phyloP scores from a whole-genome alignment of 2,888 invertebrate species.

The Nomada ferruginata region DNA sequence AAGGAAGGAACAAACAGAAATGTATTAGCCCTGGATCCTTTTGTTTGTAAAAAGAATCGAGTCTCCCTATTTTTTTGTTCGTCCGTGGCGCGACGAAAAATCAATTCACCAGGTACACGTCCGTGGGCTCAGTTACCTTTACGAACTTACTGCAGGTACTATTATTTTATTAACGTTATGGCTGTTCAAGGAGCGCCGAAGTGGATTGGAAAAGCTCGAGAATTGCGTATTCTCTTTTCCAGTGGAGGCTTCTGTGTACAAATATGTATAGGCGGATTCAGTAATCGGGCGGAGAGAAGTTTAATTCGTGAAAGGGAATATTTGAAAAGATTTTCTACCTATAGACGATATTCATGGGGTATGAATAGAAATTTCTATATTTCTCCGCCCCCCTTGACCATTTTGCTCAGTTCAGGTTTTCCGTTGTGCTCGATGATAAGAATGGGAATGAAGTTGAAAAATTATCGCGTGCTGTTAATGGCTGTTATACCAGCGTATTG shows the following conservation, averaged over 20 bases:
- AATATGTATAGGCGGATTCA: background rate
- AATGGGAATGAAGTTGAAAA: too few relatives aligned
- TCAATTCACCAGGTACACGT: constrained; percentile 31
- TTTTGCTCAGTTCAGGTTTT: too few relatives aligned
- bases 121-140: constrained; percentile 8
- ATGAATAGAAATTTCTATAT: too few relatives aligned
- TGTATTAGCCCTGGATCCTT: constrained; percentile 9
- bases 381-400: too few relatives aligned
- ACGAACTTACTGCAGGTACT: too few relatives aligned
- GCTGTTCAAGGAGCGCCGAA: background rate
- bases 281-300: background rate
- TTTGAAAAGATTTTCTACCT: background rate
- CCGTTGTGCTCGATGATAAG: too few relatives aligned
- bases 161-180: constrained; percentile 28
- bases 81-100: constrained; percentile 35
- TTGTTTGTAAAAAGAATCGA: background rate
- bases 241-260: too few relatives aligned
- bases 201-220: background rate
- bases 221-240: too few relatives aligned
- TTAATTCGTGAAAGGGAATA: background rate
- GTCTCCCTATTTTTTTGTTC: background rate
- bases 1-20: background rate
- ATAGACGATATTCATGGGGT: too few relatives aligned
- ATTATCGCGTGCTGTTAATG: too few relatives aligned
- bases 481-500: too few relatives aligned